A percentile compares a stretch with the other conserved stretches of the same genome.
phyloP scores from a whole-genome alignment of 2,888 invertebrate genomes.

The Scaptodrosophila latifasciaeformis region DNA sequence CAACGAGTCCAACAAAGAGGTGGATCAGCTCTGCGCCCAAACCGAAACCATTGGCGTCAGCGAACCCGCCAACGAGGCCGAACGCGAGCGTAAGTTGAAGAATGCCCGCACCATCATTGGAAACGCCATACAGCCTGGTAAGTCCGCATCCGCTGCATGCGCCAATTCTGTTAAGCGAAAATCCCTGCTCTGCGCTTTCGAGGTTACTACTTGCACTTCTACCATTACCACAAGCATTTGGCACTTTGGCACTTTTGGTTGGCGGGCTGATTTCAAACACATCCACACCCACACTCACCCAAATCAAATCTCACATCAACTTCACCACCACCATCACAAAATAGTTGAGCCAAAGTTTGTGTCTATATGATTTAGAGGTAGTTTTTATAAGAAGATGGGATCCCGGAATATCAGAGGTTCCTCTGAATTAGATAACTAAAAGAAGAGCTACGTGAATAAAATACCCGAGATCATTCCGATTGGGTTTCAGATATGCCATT shows the following conservation, averaged over 20 bases:
- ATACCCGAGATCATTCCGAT: too few relatives aligned
- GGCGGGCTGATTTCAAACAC: too few relatives aligned
- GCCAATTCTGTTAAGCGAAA: slow-evolving; percentile 40
- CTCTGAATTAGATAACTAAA: too few relatives aligned
- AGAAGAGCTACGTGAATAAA: too few relatives aligned
- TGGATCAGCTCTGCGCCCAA: slow-evolving; percentile 74
- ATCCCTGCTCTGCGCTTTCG: slow-evolving; percentile 51
- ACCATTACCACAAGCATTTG: slow-evolving; percentile 9
- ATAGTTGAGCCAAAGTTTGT: too few relatives aligned
- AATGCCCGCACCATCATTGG: slow-evolving; percentile 85
- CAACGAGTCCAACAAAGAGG: slow-evolving; percentile 73
- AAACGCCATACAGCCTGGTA: slow-evolving; percentile 79
- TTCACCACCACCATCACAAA: too few relatives aligned
- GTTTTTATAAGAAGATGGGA: too few relatives aligned
- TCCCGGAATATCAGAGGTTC: too few relatives aligned
- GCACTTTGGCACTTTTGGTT: background rate
- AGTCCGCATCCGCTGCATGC: slow-evolving; percentile 51
- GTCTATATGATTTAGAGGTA: too few relatives aligned
- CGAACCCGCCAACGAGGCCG: slow-evolving; percentile 49
- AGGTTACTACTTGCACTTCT: slow-evolving; percentile 60
- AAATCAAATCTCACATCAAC: too few relatives aligned
- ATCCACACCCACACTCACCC: too few relatives aligned
- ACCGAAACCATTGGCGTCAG: slow-evolving; percentile 72
- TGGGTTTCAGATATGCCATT: too few relatives aligned
- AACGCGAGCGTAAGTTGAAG: slow-evolving; percentile 78